These are phyloP conservation scores for Netelia fuscicornis DNA, from an alignment of 2,888 invertebrate species.

Conservation along the genomic window DNA sequence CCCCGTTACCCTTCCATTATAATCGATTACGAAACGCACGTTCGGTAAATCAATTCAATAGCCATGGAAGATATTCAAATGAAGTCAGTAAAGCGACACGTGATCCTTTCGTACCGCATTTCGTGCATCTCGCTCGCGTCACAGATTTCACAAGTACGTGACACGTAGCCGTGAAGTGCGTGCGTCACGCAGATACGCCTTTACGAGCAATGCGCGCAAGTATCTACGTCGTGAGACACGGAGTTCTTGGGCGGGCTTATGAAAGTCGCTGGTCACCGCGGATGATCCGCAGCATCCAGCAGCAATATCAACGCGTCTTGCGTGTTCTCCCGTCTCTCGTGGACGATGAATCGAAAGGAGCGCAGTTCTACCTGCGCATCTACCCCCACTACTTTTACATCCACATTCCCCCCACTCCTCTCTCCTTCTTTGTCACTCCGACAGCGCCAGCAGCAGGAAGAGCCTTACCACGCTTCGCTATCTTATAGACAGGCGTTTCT, in stretches of 20 bases:
- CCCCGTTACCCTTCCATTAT: neutral
- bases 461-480: conserved; percentile 23
- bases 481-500: conserved; percentile 48
- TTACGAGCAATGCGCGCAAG: conserved; percentile 32
- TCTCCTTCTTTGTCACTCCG: neutral
- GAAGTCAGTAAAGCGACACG: conserved; percentile 28
- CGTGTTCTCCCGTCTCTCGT: conserved; percentile 10
- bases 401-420: neutral
- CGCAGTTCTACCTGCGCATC: conserved; percentile 49
- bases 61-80: conserved; percentile 51
- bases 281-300: conserved; percentile 60
- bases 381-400: conserved; percentile 10
- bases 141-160: conserved; percentile 5
- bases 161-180: neutral
- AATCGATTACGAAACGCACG: conserved; percentile 22
- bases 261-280: conserved; percentile 69
- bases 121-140: neutral
- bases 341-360: conserved; percentile 50
- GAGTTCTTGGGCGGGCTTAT: conserved; percentile 63
- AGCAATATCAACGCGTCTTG: conserved; percentile 14
- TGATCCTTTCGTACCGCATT: conserved; percentile 9
- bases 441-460: conserved; percentile 60
- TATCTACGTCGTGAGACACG: neutral
- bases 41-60: conserved; percentile 52
- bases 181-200: neutral